Conservation (phyloP, 2,888 invertebrate genomes). For the Oscheius sp. region DNA sequence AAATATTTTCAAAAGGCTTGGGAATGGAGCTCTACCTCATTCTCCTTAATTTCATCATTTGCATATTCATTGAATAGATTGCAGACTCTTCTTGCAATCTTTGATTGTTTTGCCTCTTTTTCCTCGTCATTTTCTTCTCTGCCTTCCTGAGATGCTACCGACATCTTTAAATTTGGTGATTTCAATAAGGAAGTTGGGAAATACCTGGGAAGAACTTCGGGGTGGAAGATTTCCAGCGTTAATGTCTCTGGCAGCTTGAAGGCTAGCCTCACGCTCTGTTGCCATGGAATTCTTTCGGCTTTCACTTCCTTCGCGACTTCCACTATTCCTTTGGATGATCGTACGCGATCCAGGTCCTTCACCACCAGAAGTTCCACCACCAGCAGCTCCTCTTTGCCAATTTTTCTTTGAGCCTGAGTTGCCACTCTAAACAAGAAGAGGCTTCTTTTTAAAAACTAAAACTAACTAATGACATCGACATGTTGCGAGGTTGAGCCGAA, state of each 20-base stretch:
- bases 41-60: conserved; percentile 14
- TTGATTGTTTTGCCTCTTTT: conserved; percentile 24
- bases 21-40: conserved; percentile 28
- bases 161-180: neutral
- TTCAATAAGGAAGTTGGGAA: neutral
- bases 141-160: conserved; percentile 25
- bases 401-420: conserved; percentile 10
- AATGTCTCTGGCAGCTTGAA: conserved; percentile 33
- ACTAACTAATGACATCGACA: conserved; percentile 18
- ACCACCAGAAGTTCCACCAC: conserved; percentile 34
- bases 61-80: conserved; percentile 30
- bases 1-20: neutral
- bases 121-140: conserved; percentile 21
- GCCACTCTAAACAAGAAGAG: neutral
- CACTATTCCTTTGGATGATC: conserved; percentile 22
- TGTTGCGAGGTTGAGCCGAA: conserved; percentile 6
- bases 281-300: conserved; percentile 20
- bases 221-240: neutral
- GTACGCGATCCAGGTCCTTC: conserved; percentile 11
- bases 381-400: conserved; percentile 41
- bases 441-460: neutral
- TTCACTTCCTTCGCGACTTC: conserved; percentile 41
- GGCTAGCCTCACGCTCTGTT: conserved; percentile 32
- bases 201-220: conserved; percentile 13
- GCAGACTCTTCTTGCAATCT: neutral